phyloP scores from a whole-genome alignment of 2,797 vertebrate species.

The Xerus rutilus region DNA sequence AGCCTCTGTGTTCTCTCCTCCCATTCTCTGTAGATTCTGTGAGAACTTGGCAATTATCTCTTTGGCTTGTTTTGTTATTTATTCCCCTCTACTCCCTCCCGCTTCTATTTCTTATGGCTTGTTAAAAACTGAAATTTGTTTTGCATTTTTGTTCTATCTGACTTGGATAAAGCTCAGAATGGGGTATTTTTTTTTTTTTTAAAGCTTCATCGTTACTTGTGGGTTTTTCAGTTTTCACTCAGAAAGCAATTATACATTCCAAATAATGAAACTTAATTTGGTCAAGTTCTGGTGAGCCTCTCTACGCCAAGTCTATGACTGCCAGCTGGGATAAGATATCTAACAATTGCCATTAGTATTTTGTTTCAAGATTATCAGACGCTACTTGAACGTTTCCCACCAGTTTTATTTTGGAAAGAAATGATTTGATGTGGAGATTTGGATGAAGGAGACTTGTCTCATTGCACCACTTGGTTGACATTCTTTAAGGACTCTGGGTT shows the following conservation, averaged over 20 bases:
- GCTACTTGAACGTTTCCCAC: constrained; percentile 1
- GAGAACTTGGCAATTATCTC: constrained; percentile 73
- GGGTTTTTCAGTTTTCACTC: constrained; percentile 56
- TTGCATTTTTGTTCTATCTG: constrained; percentile 24
- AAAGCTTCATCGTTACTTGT: not conserved
- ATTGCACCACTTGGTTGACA: not conserved
- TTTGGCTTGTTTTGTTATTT: not conserved
- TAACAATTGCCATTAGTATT: constrained; percentile 34
- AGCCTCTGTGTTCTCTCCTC: constrained; percentile 15
- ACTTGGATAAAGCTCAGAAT: constrained; percentile 28
- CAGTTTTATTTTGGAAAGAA: not conserved
- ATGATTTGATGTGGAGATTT: constrained; percentile 16
- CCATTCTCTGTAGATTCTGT: constrained; percentile 56
- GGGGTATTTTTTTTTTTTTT: not conserved
- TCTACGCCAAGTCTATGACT: not conserved
- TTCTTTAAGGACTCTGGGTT: not conserved
- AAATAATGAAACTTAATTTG: constrained; percentile 54
- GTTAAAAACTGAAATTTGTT: constrained; percentile 3
- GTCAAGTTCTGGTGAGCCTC: not conserved
- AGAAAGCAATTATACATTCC: constrained; percentile 43
- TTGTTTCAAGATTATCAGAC: constrained; percentile 29
- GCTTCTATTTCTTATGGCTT: constrained; percentile 14
- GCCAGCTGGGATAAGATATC: not conserved
- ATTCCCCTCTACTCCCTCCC: not conserved
- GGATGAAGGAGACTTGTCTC: not conserved